phyloP scores from a whole-genome alignment of 2,113 vertebrate genomes.

The Leucosticte australis region DNA sequence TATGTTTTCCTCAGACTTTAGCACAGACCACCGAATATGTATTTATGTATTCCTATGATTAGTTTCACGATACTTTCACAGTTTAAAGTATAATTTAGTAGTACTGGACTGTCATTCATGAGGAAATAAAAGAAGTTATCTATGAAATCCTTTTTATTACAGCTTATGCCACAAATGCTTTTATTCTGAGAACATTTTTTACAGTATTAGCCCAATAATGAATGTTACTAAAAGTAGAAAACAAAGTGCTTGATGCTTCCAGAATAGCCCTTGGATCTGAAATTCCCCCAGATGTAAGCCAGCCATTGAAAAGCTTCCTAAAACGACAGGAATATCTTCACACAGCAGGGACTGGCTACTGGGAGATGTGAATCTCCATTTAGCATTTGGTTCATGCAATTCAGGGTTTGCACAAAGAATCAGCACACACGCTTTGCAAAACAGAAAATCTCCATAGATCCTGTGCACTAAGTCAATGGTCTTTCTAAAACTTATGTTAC shows the following conservation, averaged over 20 bases:
- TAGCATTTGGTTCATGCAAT: neutral
- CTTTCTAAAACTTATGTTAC: neutral
- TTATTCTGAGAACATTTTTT: neutral
- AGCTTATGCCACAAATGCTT: neutral
- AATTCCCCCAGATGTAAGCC: neutral
- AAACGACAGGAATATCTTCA: neutral
- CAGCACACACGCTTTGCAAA: neutral
- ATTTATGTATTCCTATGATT: neutral
- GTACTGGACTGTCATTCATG: neutral
- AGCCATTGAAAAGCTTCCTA: neutral
- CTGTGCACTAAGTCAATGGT: neutral
- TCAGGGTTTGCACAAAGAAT: neutral
- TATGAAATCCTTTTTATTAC: neutral
- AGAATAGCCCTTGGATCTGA: neutral
- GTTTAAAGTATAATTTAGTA: neutral
- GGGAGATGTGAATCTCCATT: neutral
- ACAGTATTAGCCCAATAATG: neutral
- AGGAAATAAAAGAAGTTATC: neutral
- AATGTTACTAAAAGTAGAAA: neutral
- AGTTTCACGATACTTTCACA: neutral
- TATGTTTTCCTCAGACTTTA: neutral
- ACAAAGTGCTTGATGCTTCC: neutral
- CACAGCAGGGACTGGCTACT: accelerated
- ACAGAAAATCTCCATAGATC: neutral
- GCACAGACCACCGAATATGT: neutral